Percentiles rank a stretch among this genome's conserved stretches.
Conservation (phyloP, 64 coral and sea anemone species). For the Orbicella faveolata region DNA sequence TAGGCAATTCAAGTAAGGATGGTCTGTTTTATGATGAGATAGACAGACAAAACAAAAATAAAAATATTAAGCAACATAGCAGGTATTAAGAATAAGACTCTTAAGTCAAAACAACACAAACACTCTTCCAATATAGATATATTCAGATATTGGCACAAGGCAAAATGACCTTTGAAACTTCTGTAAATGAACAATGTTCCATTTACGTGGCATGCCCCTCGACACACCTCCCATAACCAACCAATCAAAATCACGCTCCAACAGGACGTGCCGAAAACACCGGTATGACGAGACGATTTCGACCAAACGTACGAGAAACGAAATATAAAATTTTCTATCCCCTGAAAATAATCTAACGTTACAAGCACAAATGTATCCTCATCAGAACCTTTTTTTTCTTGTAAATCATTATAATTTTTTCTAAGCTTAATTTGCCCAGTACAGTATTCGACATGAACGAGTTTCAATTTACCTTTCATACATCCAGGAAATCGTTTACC, state of each 20-base stretch:
- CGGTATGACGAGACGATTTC: conserved; percentile 30
- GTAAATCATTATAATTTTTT: too few species aligned
- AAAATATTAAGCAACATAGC: too few species aligned
- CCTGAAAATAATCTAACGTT: too few species aligned
- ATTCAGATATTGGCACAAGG: not conserved
- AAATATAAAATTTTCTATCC: too few species aligned
- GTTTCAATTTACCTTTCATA: conserved; percentile 84
- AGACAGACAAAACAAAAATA: too few species aligned
- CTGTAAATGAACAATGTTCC: not conserved
- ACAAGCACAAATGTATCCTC: too few species aligned
- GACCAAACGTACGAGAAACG: too few species aligned
- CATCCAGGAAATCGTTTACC: conserved; percentile 91
- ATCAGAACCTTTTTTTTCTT: too few species aligned
- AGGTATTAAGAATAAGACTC: not conserved
- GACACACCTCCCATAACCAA: conserved; percentile 55
- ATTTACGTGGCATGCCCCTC: conserved; percentile 53
- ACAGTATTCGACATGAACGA: not conserved
- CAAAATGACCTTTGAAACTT: conserved; percentile 30
- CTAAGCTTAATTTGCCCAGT: not conserved
- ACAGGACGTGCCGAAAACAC: not conserved
- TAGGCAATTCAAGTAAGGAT: too few species aligned
- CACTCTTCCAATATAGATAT: not conserved
- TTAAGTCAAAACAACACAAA: not conserved
- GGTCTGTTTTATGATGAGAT: too few species aligned
- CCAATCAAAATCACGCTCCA: conserved; percentile 49